phyloP scores from a whole-genome alignment of 1,140 invertebrate genomes.

The Belonocnema kinseyi region DNA sequence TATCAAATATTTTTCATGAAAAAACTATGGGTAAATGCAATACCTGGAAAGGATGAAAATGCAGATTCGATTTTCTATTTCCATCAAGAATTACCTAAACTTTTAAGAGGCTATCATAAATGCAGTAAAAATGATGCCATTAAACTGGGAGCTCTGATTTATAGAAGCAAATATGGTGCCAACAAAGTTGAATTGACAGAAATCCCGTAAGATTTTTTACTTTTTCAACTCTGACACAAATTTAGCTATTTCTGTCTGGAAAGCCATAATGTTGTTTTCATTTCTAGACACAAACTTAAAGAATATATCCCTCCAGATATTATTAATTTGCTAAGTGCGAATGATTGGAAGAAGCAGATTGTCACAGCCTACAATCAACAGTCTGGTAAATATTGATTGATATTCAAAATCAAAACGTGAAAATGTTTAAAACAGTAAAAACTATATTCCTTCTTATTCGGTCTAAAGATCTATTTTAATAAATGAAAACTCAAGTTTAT shows the following conservation, averaged over 20 bases:
- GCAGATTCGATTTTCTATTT: slow-evolving; percentile 97
- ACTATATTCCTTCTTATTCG: too few species aligned
- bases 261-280: slow-evolving; percentile 6
- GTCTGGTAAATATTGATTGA: slow-evolving; percentile 69
- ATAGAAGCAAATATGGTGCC: slow-evolving; percentile 85
- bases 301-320: slow-evolving; percentile 90
- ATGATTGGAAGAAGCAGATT: slow-evolving; percentile 91
- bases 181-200: slow-evolving; percentile 80
- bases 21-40: slow-evolving; percentile 94
- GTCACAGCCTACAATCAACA: slow-evolving; percentile 80
- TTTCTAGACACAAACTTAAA: slow-evolving; percentile 79
- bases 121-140: slow-evolving; percentile 87
- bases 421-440: too few species aligned
- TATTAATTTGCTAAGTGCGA: slow-evolving; percentile 81
- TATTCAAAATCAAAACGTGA: slow-evolving; percentile 11
- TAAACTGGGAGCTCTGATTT: slow-evolving; percentile 87
- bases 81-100: slow-evolving; percentile 95
- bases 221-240: slow-evolving; percentile 30
- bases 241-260: background rate
- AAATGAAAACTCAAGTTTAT: too few species aligned
- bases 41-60: slow-evolving; percentile 90
- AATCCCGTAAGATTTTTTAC: slow-evolving; percentile 73
- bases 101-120: slow-evolving; percentile 91
- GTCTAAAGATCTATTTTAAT: too few species aligned
- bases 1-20: slow-evolving; percentile 98